Conservation (phyloP, 2,797 vertebrate species). For the Arremon brunneinucha region DNA sequence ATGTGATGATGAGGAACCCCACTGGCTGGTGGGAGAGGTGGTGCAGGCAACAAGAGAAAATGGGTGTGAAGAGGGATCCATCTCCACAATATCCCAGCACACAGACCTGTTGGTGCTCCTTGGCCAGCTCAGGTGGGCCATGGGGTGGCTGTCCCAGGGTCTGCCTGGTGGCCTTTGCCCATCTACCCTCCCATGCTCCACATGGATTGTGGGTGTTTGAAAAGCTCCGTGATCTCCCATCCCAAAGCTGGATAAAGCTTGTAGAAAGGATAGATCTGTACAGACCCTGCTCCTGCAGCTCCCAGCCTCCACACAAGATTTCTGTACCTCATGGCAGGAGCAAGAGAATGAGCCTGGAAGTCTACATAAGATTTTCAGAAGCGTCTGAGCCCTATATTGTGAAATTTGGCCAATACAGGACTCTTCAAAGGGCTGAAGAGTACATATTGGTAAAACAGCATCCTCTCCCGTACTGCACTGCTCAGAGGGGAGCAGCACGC, state of each 20-base stretch:
- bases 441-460: background rate
- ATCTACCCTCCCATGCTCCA: background rate
- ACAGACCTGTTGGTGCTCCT: background rate
- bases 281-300: background rate
- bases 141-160: background rate
- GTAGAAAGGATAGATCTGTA: background rate
- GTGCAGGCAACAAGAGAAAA: background rate
- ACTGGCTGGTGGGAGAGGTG: background rate
- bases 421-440: background rate
- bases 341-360: background rate
- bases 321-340: background rate
- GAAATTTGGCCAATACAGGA: background rate
- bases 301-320: background rate
- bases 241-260: background rate
- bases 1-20: rapidly evolving
- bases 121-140: background rate
- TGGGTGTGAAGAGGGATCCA: background rate
- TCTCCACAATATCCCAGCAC: rapidly evolving
- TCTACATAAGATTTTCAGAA: background rate
- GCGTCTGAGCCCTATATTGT: background rate
- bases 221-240: background rate
- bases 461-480: background rate
- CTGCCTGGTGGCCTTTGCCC: background rate
- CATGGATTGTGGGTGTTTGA: background rate
- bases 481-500: background rate